Conservation (phyloP, 2,797 vertebrate species). For the Pogonophryne albipinna region DNA sequence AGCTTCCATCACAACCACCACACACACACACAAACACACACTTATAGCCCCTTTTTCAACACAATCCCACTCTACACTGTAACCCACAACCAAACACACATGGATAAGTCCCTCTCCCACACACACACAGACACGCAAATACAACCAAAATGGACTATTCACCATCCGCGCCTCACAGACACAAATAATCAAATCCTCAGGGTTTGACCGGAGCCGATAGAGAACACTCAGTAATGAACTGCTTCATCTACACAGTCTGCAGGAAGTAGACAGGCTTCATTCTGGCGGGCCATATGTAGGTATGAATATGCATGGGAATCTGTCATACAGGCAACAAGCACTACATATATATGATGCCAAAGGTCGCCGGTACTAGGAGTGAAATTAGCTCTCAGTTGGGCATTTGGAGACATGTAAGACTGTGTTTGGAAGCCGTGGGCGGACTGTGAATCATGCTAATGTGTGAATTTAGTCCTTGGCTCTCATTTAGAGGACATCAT, state of each 20-base stretch:
- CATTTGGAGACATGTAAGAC: slow-evolving; percentile 72
- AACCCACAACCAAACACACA: slow-evolving; percentile 53
- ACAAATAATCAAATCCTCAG: slow-evolving; percentile 61
- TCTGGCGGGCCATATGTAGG: slow-evolving; percentile 83
- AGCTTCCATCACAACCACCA: slow-evolving; percentile 44
- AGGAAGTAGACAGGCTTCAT: slow-evolving; percentile 80
- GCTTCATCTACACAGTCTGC: slow-evolving; percentile 69
- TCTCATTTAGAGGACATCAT: slow-evolving; percentile 76
- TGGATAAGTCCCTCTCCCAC: slow-evolving; percentile 26
- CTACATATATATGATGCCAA: slow-evolving; percentile 82
- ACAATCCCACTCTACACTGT: slow-evolving; percentile 33
- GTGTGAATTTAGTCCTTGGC: slow-evolving; percentile 70
- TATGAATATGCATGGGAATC: slow-evolving; percentile 89
- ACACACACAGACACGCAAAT: slow-evolving; percentile 19
- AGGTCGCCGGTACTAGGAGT: slow-evolving; percentile 82
- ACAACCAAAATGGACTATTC: slow-evolving; percentile 39
- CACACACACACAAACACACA: not conserved
- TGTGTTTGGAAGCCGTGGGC: slow-evolving; percentile 68
- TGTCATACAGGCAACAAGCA: slow-evolving; percentile 82
- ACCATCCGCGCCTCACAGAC: slow-evolving; percentile 38
- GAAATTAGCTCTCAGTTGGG: slow-evolving; percentile 79
- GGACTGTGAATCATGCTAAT: slow-evolving; percentile 75
- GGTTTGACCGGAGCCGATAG: slow-evolving; percentile 66
- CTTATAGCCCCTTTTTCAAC: slow-evolving; percentile 22
- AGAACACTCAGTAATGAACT: slow-evolving; percentile 78